phyloP scores from a whole-genome alignment of 2,113 vertebrate species.

The Sinocyclocheilus maitianheensis region DNA sequence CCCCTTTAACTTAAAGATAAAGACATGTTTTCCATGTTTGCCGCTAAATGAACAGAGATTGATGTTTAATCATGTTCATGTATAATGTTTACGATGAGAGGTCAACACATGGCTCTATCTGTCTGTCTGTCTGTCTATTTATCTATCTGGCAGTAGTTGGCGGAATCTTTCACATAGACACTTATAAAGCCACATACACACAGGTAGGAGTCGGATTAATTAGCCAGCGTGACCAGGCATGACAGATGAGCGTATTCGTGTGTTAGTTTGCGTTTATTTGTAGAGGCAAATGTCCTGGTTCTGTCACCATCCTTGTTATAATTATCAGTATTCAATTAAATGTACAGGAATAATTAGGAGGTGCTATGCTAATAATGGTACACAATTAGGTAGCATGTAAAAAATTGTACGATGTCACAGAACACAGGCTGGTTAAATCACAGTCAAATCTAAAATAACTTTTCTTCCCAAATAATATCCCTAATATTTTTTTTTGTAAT shows the following conservation, averaged over 20 bases:
- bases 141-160: not conserved
- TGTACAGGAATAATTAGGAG: not conserved
- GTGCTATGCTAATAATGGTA: not conserved
- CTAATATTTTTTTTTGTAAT: not conserved
- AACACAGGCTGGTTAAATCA: not conserved
- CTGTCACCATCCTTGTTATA: conserved; percentile 39
- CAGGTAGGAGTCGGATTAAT: conserved; percentile 26
- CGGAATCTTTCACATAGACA: not conserved
- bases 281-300: conserved; percentile 45
- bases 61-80: not conserved
- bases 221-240: conserved; percentile 34
- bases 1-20: too few relatives aligned
- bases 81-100: not conserved
- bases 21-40: conserved; percentile 16
- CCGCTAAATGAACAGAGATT: not conserved
- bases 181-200: not conserved
- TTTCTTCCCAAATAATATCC: not conserved
- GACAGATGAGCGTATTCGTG: conserved; percentile 34
- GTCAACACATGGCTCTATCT: not conserved
- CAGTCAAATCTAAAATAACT: not conserved
- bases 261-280: conserved; percentile 33
- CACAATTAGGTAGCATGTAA: not conserved
- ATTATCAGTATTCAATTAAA: not conserved
- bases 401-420: not conserved
- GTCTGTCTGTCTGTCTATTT: not conserved